These are phyloP conservation scores for Dicyrtomina minuta DNA, from an alignment of 2,888 invertebrate species.

Conservation along the genomic window DNA sequence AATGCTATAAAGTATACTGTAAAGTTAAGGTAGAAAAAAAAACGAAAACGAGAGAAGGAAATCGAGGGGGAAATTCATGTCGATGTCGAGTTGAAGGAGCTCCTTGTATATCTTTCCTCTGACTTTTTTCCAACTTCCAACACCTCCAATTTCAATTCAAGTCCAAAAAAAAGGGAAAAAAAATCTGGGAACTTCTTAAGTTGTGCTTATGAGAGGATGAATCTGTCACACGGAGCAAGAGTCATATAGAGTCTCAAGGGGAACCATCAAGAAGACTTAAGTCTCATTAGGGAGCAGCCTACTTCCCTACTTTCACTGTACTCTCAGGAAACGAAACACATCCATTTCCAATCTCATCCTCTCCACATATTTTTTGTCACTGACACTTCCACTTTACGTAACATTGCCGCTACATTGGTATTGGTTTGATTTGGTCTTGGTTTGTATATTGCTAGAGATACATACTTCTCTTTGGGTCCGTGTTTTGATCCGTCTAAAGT, in stretches of 20 bases:
- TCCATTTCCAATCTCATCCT: not conserved
- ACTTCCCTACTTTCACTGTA: constrained; percentile 16
- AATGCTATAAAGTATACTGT: no score
- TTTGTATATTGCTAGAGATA: no score
- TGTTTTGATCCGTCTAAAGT: no score
- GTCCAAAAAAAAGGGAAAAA: no score
- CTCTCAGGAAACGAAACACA: no score
- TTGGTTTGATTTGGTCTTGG: no score
- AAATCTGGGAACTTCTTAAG: not conserved
- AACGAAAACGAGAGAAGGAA: not conserved
- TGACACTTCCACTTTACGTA: no score
- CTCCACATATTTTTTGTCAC: no score
- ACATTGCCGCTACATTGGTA: no score
- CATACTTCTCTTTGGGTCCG: no score
- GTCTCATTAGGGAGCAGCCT: constrained; percentile 18
- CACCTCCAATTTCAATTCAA: not conserved
- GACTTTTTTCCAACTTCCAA: not conserved
- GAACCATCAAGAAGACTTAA: constrained; percentile 8
- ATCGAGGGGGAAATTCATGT: not conserved
- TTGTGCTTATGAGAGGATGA: constrained; percentile 18
- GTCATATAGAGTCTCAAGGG: not conserved
- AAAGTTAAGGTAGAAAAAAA: not conserved
- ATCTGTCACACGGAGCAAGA: constrained; percentile 13
- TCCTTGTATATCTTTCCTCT: no score
- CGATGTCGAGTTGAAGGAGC: not conserved